Evolutionary conservation across 1,140 invertebrate genomes (phyloP).

Genomic region (Oscheius sp.): DNA sequence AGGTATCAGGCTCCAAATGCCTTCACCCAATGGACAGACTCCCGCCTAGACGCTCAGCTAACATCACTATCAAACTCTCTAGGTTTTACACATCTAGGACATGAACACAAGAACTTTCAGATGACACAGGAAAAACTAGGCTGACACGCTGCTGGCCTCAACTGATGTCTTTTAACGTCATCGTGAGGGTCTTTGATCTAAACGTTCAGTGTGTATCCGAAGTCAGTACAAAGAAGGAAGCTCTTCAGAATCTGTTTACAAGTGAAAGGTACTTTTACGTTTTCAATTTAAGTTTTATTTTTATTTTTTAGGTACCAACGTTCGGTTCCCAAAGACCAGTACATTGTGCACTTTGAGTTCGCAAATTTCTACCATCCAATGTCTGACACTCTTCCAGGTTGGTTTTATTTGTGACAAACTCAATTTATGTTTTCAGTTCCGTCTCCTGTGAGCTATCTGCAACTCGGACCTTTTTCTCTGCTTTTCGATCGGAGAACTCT

Average conservation of each 20-base stretch:
- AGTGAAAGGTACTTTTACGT: conserved; percentile 27
- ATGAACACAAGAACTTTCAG: conserved; percentile 40
- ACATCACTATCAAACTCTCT: too few species aligned
- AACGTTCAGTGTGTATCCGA: conserved; percentile 74
- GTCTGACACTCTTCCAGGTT: conserved; percentile 84
- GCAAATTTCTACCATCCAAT: conserved; percentile 95
- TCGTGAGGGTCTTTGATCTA: conserved; percentile 79
- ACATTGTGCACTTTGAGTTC: conserved; percentile 87
- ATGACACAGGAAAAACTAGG: conserved; percentile 42
- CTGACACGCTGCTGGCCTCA: conserved; percentile 55
- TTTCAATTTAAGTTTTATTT: conserved; percentile 36
- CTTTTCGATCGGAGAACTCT: conserved; percentile 51
- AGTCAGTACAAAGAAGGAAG: conserved; percentile 61
- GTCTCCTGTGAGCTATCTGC: conserved; percentile 40
- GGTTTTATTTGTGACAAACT: conserved; percentile 55
- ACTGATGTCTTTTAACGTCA: conserved; percentile 84
- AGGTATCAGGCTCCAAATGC: conserved; percentile 46
- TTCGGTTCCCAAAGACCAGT: conserved; percentile 79
- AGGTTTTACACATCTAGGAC: not conserved
- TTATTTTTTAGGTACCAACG: conserved; percentile 45
- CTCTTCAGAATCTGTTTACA: conserved; percentile 41
- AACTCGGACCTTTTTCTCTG: conserved; percentile 51
- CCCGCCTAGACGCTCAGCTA: conserved; percentile 75
- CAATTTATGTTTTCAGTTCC: conserved; percentile 39
- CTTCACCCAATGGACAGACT: conserved; percentile 70